Base-by-base conservation (phyloP, 30 jellyfish, hydroid and myxozoan genomes). In the Aurelia aurita complex sp. Pacific region DNA sequence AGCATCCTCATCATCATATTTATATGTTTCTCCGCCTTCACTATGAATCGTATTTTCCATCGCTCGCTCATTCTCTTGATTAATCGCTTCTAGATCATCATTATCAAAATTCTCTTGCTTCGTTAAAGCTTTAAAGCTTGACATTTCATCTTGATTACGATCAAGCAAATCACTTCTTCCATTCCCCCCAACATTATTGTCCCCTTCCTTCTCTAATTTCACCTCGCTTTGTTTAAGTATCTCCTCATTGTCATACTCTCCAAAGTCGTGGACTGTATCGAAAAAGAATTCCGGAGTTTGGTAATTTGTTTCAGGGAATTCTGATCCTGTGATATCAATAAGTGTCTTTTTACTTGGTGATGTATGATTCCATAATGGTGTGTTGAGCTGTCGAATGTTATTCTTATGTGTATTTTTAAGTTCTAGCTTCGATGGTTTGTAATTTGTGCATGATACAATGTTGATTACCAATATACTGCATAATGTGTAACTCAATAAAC, bases 241-340 rank as follows among this genome's bases (percentile, higher is more conserved):
- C 57, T 84, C 93, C 4, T 84, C 87, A 50, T 84, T 73, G 77
- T 84, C 93, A 61, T 23, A 84, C 34, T 84, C 85, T 3, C 93
- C 93, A 38, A 84, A 84, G 57, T 84, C 93, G 40, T 84, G 93
- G 29, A 42, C 46, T 9, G 87, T 84, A 51, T 84, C 93, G 80
- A 84, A 84, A 68, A 84, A 84, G 82, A 84, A 84, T 64, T 84
- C 93, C 78, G 76, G 93, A 50, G 74, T 86, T 64, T 73, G 93
- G 54, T 73, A 84, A 72, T 84, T 84, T 10, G 87, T 84, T 60
- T 73, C 87, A 13, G 93, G 93, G 76, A 84, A 84, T 40, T 84
- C 93, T 9, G 93, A 84, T 54, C 93, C 93, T n/a, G 93, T 84
- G 7, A 84, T 84, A 65, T 84, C 93, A 16, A 84, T 84, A 33